Evolutionary conservation across 2,888 invertebrate genomes (phyloP).

Genomic region (Mesochorus sp.): DNA sequence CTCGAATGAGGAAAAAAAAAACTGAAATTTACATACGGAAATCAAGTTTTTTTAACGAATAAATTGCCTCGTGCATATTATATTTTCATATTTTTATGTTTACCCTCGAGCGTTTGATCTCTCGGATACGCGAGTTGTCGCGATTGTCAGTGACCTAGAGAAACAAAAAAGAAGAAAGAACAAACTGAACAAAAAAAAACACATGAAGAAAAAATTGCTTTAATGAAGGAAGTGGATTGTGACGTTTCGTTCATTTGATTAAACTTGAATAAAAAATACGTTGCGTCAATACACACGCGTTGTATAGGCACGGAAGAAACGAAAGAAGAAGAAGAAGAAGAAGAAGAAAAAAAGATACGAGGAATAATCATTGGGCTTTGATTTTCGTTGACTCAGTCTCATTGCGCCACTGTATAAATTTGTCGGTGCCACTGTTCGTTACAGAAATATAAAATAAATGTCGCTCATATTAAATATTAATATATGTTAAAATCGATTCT

Average conservation of each 20-base stretch:
- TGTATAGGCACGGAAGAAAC: not conserved
- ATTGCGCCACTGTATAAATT: constrained; percentile 31
- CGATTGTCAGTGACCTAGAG: not conserved
- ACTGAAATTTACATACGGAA: not conserved
- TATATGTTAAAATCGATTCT: not conserved
- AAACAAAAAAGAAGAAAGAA: not conserved
- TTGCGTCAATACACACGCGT: constrained; percentile 46
- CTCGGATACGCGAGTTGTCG: not conserved
- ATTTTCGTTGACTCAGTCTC: constrained; percentile 40
- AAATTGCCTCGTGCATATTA: not conserved
- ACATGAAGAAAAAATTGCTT: constrained; percentile 8
- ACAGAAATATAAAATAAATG: not conserved
- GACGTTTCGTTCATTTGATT: constrained; percentile 22
- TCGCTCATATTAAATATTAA: not conserved
- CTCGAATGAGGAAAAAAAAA: not conserved
- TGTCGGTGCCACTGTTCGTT: not conserved
- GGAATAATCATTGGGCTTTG: not conserved
- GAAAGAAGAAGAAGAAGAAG: constrained; percentile 11
- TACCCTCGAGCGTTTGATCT: not conserved
- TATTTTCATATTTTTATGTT: not conserved
- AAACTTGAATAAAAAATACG: constrained; percentile 29
- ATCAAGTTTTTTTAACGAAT: not conserved
- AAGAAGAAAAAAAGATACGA: constrained; percentile 24
- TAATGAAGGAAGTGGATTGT: constrained; percentile 17
- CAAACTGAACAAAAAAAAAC: not conserved